Conservation (phyloP, 92 coral and sea anemone species). For the Zoanthus sociatus region DNA sequence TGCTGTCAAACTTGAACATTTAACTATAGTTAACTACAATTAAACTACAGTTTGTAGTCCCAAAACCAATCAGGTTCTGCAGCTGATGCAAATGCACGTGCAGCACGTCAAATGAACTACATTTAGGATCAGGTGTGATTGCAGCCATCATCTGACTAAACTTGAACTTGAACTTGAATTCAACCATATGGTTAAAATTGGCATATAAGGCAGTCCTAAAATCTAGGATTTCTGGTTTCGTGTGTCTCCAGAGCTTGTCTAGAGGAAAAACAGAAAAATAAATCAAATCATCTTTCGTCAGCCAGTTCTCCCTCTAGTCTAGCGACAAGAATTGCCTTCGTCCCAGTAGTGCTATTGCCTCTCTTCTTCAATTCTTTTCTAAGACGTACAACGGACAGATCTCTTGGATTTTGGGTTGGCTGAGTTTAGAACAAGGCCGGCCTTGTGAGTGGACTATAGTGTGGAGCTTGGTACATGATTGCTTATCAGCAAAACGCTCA, state of each 20-base stretch:
- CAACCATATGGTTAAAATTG: not conserved
- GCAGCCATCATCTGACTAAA: not conserved
- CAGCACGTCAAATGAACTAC: not conserved
- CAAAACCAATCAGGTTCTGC: not conserved
- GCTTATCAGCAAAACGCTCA: constrained; percentile 54
- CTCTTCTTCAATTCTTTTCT: constrained; percentile 53
- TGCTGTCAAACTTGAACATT: not conserved
- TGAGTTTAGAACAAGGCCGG: not conserved
- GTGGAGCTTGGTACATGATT: constrained; percentile 26
- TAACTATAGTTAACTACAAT: not conserved
- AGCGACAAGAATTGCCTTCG: constrained; percentile 47
- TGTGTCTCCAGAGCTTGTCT: constrained; percentile 1
- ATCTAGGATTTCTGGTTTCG: not conserved
- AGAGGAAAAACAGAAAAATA: not conserved
- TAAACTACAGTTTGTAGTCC: constrained; percentile 1
- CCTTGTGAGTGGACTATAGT: constrained; percentile 39
- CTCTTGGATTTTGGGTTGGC: constrained; percentile 49
- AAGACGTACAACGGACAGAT: constrained; percentile 57
- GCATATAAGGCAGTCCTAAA: not conserved
- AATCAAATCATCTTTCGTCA: not conserved
- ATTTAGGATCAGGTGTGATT: not conserved
- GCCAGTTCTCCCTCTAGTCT: constrained; percentile 50
- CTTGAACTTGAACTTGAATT: not conserved
- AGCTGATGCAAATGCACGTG: not conserved
- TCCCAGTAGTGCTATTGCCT: constrained; percentile 56